Conservation (phyloP, 2,888 invertebrate species). For the Erebia aethiops region DNA sequence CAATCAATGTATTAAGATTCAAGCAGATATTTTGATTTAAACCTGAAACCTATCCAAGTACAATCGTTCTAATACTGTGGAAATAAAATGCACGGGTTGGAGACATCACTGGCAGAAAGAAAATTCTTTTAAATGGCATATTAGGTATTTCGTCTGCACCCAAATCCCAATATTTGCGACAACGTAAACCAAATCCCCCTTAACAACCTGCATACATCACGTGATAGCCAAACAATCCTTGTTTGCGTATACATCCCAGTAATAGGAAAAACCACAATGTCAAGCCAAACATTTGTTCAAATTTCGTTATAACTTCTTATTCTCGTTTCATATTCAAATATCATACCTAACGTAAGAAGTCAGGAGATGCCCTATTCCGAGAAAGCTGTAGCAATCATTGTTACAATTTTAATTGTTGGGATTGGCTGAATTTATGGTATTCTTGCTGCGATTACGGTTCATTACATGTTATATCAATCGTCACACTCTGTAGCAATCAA, state of each 20-base stretch:
- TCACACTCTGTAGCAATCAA: too few relatives aligned
- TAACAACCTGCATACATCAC: slow-evolving; percentile 13
- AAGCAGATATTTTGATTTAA: too few relatives aligned
- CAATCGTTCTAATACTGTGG: too few relatives aligned
- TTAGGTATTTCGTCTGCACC: background rate
- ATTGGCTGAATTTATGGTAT: too few relatives aligned
- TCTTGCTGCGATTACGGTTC: too few relatives aligned
- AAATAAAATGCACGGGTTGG: too few relatives aligned
- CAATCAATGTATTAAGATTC: too few relatives aligned
- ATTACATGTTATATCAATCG: too few relatives aligned
- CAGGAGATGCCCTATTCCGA: too few relatives aligned
- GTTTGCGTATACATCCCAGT: slow-evolving; percentile 26
- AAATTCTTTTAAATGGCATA: background rate
- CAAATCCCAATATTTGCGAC: slow-evolving; percentile 12
- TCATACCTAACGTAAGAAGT: background rate
- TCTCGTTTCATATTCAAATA: slow-evolving; percentile 5
- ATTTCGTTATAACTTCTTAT: slow-evolving; percentile 8
- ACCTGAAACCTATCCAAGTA: too few relatives aligned
- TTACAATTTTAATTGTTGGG: too few relatives aligned
- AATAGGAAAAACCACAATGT: slow-evolving; percentile 25
- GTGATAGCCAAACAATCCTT: slow-evolving; percentile 28
- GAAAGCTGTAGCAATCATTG: too few relatives aligned
- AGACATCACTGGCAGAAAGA: background rate
- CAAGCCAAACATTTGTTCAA: slow-evolving; percentile 10
- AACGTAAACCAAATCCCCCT: slow-evolving; percentile 19